These are phyloP conservation scores for Calliopsis andreniformis DNA, from an alignment of 1,140 invertebrate genomes.

Conservation along the genomic window DNA sequence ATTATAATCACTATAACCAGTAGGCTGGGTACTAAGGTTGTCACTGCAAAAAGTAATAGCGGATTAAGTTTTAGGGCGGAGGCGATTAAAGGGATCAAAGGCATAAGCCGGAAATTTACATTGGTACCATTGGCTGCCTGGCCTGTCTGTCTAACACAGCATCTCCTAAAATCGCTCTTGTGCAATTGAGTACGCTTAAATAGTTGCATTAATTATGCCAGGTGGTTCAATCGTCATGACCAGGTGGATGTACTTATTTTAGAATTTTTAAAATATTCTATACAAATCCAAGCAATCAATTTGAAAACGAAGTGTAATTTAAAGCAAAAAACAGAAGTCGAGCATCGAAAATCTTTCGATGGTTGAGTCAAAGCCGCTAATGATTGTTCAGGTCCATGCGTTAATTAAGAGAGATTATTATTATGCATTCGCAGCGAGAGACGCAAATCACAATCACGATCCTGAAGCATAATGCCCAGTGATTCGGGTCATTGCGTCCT, in stretches of 20 bases:
- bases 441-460: constrained; percentile 77
- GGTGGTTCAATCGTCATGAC: too few relatives aligned
- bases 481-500: constrained; percentile 74
- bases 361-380: neutral
- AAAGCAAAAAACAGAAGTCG: neutral
- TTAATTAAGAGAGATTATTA: constrained; percentile 77
- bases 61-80: constrained; percentile 65
- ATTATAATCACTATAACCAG: constrained; percentile 67
- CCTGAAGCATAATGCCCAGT: constrained; percentile 72
- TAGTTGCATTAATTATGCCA: neutral
- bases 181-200: neutral
- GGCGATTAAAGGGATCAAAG: constrained; percentile 63
- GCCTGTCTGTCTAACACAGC: constrained; percentile 22
- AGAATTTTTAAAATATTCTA: too few relatives aligned
- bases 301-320: too few relatives aligned
- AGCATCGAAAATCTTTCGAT: neutral
- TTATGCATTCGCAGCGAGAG: constrained; percentile 75
- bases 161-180: neutral
- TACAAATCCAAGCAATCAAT: too few relatives aligned
- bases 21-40: constrained; percentile 61
- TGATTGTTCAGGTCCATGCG: constrained; percentile 54
- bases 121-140: constrained; percentile 12
- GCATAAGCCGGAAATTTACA: constrained; percentile 63
- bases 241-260: too few relatives aligned
- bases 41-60: constrained; percentile 69